Percentiles rank a stretch among this genome's conserved stretches.
phyloP scores from a whole-genome alignment of 2,113 vertebrate genomes.

The Epinephelus moara region DNA sequence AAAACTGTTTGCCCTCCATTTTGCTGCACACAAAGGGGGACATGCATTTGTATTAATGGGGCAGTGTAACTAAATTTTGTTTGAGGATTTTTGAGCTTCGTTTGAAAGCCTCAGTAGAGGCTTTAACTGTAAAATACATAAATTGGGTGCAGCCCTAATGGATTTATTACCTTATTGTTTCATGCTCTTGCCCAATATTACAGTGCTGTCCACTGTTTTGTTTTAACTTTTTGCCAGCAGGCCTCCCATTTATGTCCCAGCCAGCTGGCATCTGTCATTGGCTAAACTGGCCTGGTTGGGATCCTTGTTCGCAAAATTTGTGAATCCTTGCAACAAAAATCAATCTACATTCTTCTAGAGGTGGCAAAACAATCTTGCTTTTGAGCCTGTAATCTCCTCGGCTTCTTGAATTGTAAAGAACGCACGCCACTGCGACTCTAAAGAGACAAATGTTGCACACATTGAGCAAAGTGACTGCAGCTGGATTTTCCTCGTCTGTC shows the following conservation, averaged over 20 bases:
- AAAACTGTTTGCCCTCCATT: too few relatives aligned
- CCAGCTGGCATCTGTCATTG: too few relatives aligned
- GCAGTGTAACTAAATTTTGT: too few relatives aligned
- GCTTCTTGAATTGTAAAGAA: neutral
- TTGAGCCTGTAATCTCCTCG: neutral
- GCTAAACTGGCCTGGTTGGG: neutral
- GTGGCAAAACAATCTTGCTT: neutral
- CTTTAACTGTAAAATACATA: too few relatives aligned
- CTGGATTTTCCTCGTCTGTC: neutral
- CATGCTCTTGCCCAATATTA: neutral
- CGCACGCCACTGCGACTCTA: neutral
- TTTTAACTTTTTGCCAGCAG: too few relatives aligned
- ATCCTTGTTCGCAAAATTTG: neutral
- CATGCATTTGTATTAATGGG: too few relatives aligned
- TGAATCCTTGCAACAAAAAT: neutral
- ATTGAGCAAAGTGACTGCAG: neutral
- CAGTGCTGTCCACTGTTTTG: too few relatives aligned
- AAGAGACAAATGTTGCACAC: neutral
- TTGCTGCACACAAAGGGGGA: too few relatives aligned
- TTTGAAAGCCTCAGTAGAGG: too few relatives aligned
- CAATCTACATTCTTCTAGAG: neutral
- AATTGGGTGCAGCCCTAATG: too few relatives aligned
- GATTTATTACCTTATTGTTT: neutral
- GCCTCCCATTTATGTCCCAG: too few relatives aligned
- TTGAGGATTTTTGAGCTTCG: too few relatives aligned